Conservation (phyloP, 2,888 invertebrate species). For the Perizoma flavofasciatum region DNA sequence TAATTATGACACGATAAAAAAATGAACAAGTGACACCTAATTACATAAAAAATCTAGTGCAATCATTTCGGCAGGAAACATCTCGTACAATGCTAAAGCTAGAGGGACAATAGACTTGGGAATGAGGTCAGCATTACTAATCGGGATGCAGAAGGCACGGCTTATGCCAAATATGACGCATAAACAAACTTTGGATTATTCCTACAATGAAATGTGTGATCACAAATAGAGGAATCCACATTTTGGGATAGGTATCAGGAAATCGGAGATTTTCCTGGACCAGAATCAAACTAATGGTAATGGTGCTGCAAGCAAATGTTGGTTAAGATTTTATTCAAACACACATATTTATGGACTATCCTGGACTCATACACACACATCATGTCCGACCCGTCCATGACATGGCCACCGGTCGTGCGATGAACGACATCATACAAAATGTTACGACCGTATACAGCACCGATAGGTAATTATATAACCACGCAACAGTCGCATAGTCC, state of each 20-base stretch:
- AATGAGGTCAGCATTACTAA: slow-evolving; percentile 21
- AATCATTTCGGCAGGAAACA: slow-evolving; percentile 14
- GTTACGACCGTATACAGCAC: too few species aligned
- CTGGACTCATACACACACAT: background rate
- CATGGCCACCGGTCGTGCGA: too few species aligned
- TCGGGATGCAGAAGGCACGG: slow-evolving; percentile 17
- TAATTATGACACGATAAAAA: slow-evolving; percentile 18
- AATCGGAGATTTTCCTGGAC: too few species aligned
- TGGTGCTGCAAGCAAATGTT: background rate
- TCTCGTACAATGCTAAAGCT: slow-evolving; percentile 1
- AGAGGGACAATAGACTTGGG: slow-evolving; percentile 17
- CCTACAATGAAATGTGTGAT: slow-evolving; percentile 19
- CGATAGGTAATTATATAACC: too few species aligned
- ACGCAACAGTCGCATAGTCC: too few species aligned
- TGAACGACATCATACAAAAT: too few species aligned
- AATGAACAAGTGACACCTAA: background rate
- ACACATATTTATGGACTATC: background rate
- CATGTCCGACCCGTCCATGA: background rate
- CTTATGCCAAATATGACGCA: slow-evolving; percentile 22
- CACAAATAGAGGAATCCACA: background rate
- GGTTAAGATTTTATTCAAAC: background rate
- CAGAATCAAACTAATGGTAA: background rate
- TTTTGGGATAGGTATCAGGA: background rate
- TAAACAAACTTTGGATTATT: slow-evolving; percentile 9
- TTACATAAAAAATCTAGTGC: background rate